Conservation (phyloP, 2,888 invertebrate genomes). For the Nematopogon swammerdamellus region DNA sequence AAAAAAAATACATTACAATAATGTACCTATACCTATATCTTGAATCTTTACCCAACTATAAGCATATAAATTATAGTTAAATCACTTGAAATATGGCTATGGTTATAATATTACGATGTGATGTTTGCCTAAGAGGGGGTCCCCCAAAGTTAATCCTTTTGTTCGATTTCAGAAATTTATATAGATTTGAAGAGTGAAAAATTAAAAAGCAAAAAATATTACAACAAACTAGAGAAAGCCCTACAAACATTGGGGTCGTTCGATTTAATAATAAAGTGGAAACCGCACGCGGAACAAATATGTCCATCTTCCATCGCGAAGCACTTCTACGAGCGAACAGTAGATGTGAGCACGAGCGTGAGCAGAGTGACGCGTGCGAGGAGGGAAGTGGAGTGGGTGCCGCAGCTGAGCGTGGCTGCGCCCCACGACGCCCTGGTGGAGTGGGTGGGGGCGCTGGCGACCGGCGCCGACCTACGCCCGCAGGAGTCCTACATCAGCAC, state of each 20-base stretch:
- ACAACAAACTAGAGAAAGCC: slow-evolving; percentile 19
- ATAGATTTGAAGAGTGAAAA: slow-evolving; percentile 9
- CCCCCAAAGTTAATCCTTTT: too few species aligned
- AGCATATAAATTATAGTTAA: too few species aligned
- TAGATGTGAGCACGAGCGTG: slow-evolving; percentile 19
- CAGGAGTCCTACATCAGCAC: slow-evolving; percentile 32
- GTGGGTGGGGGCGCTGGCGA: slow-evolving; percentile 39
- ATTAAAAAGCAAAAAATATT: slow-evolving; percentile 20
- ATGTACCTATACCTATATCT: too few species aligned
- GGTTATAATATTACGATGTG: too few species aligned
- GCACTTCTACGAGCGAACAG: slow-evolving; percentile 30
- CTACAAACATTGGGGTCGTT: slow-evolving; percentile 27
- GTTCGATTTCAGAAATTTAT: neutral
- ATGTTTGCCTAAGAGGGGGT: too few species aligned
- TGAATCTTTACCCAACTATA: too few species aligned
- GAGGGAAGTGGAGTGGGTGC: slow-evolving; percentile 23
- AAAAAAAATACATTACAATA: too few species aligned
- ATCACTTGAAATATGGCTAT: too few species aligned
- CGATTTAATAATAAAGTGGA: slow-evolving; percentile 32
- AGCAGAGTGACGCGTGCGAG: slow-evolving; percentile 18
- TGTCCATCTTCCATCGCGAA: slow-evolving; percentile 45
- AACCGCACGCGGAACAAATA: slow-evolving; percentile 26
- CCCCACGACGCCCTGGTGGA: slow-evolving; percentile 42
- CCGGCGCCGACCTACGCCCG: slow-evolving; percentile 22
- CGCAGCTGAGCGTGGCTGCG: slow-evolving; percentile 27